Base-by-base conservation (phyloP, 2,797 vertebrate genomes). In the Pelobates cultripes region DNA sequence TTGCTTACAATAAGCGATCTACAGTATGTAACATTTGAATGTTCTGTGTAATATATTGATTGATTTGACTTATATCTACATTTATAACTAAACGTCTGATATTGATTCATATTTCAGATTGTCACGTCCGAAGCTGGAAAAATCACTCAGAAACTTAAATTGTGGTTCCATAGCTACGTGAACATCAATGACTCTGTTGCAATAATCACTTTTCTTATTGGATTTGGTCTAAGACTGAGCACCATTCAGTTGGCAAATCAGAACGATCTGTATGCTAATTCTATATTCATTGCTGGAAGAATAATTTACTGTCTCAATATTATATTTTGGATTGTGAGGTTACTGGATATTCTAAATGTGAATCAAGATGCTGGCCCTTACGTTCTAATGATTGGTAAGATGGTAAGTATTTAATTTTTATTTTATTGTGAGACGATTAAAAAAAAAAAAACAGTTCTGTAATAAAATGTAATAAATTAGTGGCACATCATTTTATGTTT, bases 291-390 rank as follows among this genome's bases (percentile, higher is more conserved):
- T n/a, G 85, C 90, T 0, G 95, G 95, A 41, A 92, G 95, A 84
- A 91, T 89, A 0, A 91, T 95, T 53, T 96, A 95, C 74, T 95
- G 94, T 86, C 91, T 95, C 40, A 95, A 95, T 82, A 96, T 94
- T 77, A 94, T 95, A 86, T 96, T 96, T 89, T 96, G 95, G 95
- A 95, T 94, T 51, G 95, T 95, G 87, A 89, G 94, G 70, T 94
- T 96, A 73, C 86, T 95, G 51, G 95, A 95, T 79, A 90, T 95
- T 78, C 88, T 96, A 85, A 91, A 93, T 44, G 94, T 96, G 71
- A 95, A 95, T 87, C 95, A 95, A 83, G 94, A 95, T 77, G 95
- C 94, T n/a, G 95, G 95, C 7, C 95, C 94, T 0, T 96, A 95
- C 12, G 94, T 96, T 88, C 94, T 93, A 91, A 96, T 96, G 94